These are phyloP conservation scores for Bombycilla garrulus DNA, from an alignment of 2,113 vertebrate species.

Conservation along the genomic window DNA sequence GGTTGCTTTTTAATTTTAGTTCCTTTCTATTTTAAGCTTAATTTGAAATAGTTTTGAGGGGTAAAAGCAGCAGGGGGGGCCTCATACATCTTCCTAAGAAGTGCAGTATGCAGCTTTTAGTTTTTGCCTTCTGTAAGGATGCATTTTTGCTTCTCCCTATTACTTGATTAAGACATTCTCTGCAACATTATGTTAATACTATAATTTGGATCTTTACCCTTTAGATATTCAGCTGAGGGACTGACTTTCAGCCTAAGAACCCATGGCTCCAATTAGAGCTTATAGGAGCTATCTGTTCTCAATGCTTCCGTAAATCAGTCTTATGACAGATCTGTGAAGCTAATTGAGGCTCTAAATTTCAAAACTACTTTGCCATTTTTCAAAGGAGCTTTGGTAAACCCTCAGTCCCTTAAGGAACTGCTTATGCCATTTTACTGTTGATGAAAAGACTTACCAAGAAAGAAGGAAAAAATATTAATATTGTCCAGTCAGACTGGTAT, in stretches of 20 bases:
- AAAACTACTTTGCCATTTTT: constrained; percentile 10
- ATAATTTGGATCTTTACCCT: not conserved
- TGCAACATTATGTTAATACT: not conserved
- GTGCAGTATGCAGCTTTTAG: not conserved
- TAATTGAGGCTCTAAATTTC: constrained; percentile 24
- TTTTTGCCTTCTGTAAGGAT: not conserved
- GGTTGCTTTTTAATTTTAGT: constrained; percentile 26
- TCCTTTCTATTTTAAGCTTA: constrained; percentile 36
- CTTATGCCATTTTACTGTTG: not conserved
- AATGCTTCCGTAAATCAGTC: not conserved
- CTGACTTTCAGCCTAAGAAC: not conserved
- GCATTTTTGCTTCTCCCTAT: not conserved
- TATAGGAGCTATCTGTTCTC: not conserved
- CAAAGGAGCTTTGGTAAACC: constrained; percentile 4
- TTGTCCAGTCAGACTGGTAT: not conserved
- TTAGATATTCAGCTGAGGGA: not conserved
- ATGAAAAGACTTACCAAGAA: not conserved
- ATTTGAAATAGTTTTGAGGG: constrained; percentile 21
- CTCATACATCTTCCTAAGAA: not conserved
- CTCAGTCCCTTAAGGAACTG: not conserved
- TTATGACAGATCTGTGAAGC: constrained; percentile 4
- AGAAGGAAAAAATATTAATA: not conserved
- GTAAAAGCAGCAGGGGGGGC: not conserved
- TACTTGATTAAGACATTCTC: not conserved
- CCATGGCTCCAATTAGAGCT: not conserved